Evolutionary conservation across 1,140 invertebrate species (phyloP).

Genomic region (Ostrea denselamellosa): DNA sequence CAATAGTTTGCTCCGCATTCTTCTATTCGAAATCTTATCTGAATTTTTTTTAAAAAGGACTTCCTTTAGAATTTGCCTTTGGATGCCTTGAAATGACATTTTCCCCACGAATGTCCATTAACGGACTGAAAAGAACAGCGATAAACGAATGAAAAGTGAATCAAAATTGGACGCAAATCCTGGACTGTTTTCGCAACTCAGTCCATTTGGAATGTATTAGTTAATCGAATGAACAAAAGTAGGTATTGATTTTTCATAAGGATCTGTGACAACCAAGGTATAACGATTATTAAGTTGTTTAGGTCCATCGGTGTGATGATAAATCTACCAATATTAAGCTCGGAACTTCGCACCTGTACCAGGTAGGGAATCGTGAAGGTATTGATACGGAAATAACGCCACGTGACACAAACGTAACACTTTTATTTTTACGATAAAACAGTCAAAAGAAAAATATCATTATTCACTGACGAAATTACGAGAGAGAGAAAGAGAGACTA

Average conservation of each 20-base stretch:
- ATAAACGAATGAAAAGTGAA: slow-evolving; percentile 14
- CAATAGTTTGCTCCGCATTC: neutral
- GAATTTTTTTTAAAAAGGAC: neutral
- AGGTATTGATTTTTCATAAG: slow-evolving; percentile 23
- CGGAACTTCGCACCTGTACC: neutral
- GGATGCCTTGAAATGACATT: neutral
- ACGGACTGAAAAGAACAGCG: neutral
- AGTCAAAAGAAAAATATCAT: neutral
- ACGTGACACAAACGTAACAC: neutral
- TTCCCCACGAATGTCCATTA: slow-evolving; percentile 7
- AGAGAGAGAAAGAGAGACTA: neutral
- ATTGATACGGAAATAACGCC: neutral
- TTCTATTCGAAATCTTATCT: neutral
- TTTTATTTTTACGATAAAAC: neutral
- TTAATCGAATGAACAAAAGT: slow-evolving; percentile 31
- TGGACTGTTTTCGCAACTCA: slow-evolving; percentile 26
- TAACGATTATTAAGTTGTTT: slow-evolving; percentile 15
- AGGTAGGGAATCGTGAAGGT: neutral
- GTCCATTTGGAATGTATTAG: slow-evolving; percentile 20
- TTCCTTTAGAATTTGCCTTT: neutral
- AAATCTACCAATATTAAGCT: neutral
- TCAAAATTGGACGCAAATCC: neutral
- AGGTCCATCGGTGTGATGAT: neutral
- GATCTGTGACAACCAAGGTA: neutral
- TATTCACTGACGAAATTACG: neutral